A percentile compares a stretch with the other conserved stretches of the same genome.
These are phyloP conservation scores for Scaptomyza hsui DNA, from an alignment of 1,140 invertebrate species.

Conservation along the genomic window DNA sequence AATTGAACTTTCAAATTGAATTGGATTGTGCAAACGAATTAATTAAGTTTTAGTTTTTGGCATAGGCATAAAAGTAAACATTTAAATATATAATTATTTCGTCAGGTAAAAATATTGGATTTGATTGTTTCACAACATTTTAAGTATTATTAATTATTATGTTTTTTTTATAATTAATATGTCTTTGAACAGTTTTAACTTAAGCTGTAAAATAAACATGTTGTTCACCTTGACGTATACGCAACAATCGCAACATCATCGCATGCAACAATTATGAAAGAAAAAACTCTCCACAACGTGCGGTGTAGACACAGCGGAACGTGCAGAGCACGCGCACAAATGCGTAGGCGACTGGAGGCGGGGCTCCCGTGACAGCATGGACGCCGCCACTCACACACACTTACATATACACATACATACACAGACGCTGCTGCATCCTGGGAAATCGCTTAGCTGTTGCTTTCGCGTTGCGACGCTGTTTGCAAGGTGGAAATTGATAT, in stretches of 20 bases:
- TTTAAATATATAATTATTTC: no score
- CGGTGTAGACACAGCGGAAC: slow-evolving; percentile 52
- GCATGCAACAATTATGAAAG: slow-evolving; percentile 75
- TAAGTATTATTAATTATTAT: neutral
- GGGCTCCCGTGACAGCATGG: slow-evolving; percentile 43
- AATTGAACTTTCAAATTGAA: neutral
- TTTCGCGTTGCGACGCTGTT: slow-evolving; percentile 63
- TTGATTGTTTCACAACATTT: no score
- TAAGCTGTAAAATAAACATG: slow-evolving; percentile 6
- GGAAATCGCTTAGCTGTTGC: slow-evolving; percentile 82
- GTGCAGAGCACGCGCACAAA: slow-evolving; percentile 64
- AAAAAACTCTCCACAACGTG: slow-evolving; percentile 57
- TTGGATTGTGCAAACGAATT: neutral
- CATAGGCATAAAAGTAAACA: no score
- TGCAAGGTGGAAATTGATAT: slow-evolving; percentile 81
- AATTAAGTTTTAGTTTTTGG: neutral
- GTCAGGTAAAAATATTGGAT: no score
- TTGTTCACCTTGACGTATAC: slow-evolving; percentile 40
- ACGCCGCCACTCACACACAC: slow-evolving; percentile 5
- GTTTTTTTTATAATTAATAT: neutral
- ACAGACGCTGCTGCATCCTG: slow-evolving; percentile 69
- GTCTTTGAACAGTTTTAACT: neutral
- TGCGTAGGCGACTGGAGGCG: slow-evolving; percentile 66
- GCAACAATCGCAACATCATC: slow-evolving; percentile 24
- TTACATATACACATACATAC: neutral